Percentiles rank a stretch among this genome's conserved stretches.
These are phyloP conservation scores for Ylistrum balloti DNA, from an alignment of 1,140 invertebrate species.

Conservation along the genomic window DNA sequence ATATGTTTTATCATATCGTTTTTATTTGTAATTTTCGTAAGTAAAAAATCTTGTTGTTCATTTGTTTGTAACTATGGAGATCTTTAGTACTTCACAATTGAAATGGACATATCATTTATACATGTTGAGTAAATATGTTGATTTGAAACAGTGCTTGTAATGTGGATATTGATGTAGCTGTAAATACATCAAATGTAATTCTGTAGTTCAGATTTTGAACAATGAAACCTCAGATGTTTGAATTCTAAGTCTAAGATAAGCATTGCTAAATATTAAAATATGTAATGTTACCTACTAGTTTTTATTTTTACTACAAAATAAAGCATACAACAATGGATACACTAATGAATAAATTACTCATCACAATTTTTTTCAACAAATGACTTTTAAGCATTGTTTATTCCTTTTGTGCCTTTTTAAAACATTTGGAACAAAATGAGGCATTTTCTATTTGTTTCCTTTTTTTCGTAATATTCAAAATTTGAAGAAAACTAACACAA, in stretches of 20 bases:
- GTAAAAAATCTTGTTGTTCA: neutral
- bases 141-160: neutral
- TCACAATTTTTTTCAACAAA: no score
- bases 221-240: neutral
- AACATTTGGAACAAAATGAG: no score
- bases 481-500: no score
- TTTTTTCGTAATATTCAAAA: no score
- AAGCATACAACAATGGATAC: no score
- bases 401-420: no score
- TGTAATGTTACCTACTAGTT: neutral
- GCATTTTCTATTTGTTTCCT: no score
- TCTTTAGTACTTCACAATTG: neutral
- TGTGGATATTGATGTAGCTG: neutral
- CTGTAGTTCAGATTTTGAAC: slow-evolving; percentile 4
- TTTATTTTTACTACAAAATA: neutral
- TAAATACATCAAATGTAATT: neutral
- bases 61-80: neutral
- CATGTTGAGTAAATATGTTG: neutral
- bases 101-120: slow-evolving; percentile 30
- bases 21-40: slow-evolving; percentile 29
- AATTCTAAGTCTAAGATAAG: neutral
- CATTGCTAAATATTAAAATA: neutral
- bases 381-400: no score
- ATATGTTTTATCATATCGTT: neutral
- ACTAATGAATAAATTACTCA: no score